Base-by-base conservation (phyloP, 2,888 invertebrate species). In the Eurois occulta region DNA sequence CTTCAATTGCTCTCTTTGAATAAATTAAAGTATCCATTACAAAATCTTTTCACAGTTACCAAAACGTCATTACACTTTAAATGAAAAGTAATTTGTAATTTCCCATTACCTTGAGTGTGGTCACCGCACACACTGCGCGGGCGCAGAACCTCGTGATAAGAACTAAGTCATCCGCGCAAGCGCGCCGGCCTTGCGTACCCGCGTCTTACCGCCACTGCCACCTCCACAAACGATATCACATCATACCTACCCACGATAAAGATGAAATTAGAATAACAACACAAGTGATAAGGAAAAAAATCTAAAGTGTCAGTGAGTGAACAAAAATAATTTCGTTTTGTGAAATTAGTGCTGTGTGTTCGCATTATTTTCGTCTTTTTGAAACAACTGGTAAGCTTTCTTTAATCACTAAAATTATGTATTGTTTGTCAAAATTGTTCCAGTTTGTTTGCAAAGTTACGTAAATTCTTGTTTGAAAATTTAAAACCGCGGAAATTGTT, bases 181-280 rank as follows among this genome's bases (percentile, higher is more conserved):
- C 94, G 95, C 95, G 91, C 83, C 92, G 92, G 88, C 89, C 90
- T 90, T 90, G 94, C 90, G 93, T 95, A 92, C 94, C 90, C 95
- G 94, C 91, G 92, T 93, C 90, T 81, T 68, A 72, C 72, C 73
- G 70, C 73, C 68, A 74, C 79, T 76, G 75, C 67, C 64, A 73
- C 75, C 62, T 8, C 6, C 71, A 52, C 68, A 72, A 67, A 58
- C 52, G 35, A 77, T 80, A 82, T n/a, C 74, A 74, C 48, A 86
- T 84, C 78, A 80, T 90, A 80, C 13, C 1, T 13, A 8, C 41
- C 71, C 58, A 71, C 71, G 70, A 80, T 84, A 77, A 86, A 78
- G 78, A 74, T 66, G 67, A 85, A 85, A 83, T 86, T 85, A 67
- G 78, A 81, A 83, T 77, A 84, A 77, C 69, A 74, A 48, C 69